These are phyloP conservation scores for Mus caroli DNA, from an alignment of 2,797 vertebrate genomes.

Conservation along the genomic window DNA sequence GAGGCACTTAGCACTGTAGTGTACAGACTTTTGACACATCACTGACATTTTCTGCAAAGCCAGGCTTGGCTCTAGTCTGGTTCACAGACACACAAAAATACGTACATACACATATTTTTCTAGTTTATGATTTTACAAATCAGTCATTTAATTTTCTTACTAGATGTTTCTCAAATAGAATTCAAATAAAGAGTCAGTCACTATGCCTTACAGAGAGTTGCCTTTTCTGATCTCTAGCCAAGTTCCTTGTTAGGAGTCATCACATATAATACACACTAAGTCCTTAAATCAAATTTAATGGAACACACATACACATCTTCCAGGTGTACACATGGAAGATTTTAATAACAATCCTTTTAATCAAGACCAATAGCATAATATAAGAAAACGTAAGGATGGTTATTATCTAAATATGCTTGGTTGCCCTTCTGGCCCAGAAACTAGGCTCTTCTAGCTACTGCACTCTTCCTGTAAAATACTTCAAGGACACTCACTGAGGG, in stretches of 20 bases:
- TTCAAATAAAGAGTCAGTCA: background rate
- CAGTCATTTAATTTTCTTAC: background rate
- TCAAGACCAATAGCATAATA: background rate
- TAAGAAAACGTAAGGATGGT: background rate
- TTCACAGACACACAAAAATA: background rate
- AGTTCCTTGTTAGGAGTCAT: background rate
- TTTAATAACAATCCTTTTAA: background rate
- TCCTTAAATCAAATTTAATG: slow-evolving; percentile 32
- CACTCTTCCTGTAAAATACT: background rate
- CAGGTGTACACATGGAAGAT: background rate
- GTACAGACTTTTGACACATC: background rate
- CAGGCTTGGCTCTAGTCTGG: background rate
- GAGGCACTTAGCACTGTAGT: background rate
- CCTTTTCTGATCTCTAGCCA: background rate
- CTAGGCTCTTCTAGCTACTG: background rate
- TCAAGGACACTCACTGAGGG: background rate
- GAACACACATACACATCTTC: background rate
- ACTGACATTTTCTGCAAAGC: background rate
- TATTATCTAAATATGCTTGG: background rate
- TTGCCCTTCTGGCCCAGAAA: background rate
- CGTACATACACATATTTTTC: too few relatives aligned
- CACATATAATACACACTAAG: background rate
- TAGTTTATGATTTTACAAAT: slow-evolving; percentile 6
- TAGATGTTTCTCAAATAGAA: background rate
- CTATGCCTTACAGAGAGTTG: background rate